Evolutionary conservation across 2,113 vertebrate species (phyloP), one percentile per base, ranked within the genome.

Genomic region (Entosphenus tridentatus): DNA sequence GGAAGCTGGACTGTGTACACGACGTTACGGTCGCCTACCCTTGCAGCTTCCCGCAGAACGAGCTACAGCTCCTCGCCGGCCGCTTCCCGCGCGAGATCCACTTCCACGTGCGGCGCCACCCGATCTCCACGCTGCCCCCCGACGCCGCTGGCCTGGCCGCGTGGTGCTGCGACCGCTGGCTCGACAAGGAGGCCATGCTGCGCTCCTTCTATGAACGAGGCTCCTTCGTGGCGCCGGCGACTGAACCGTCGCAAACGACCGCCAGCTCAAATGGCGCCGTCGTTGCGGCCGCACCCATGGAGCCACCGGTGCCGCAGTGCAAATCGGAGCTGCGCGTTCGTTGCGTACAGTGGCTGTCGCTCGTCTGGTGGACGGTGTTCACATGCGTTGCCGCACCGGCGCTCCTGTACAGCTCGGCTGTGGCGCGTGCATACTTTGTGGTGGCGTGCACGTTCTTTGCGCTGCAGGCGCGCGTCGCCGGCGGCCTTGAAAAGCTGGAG

Each of bases 11-110:
- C 71, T 92, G 92, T 0, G 79, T 98, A 71, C 93, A 98, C 14
- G 92, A 98, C 73, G 83, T 98, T 73, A 98, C 93, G 0, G 89
- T 98, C 74, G 93, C 92, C 0, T 98, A 97, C 73, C 92, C 92
- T 5, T 81, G 89, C 74, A 95, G 87, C 78, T 86, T 90, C 76
- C 91, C 93, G 58, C 93, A 98, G 74, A 92, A 89, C 0, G 93
- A 98, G 79, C 85, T 81, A 70, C 86, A 97, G 75, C 85, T 98
- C 39, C 72, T 98, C 67, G 75, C 77, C 1, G 92, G 92, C 1
- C 79, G 83, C 70, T 96, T 96, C 72, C 93, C 93, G 1, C 81
- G 78, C 1, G 89, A 98, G 78, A 96, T 98, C 74, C 89, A 98
- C 79, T 98, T 98, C 76, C 88, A 96, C 0, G 78, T 98, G 71